These are phyloP conservation scores for Colletes latitarsis DNA, from an alignment of 1,140 invertebrate genomes.

Conservation along the genomic window DNA sequence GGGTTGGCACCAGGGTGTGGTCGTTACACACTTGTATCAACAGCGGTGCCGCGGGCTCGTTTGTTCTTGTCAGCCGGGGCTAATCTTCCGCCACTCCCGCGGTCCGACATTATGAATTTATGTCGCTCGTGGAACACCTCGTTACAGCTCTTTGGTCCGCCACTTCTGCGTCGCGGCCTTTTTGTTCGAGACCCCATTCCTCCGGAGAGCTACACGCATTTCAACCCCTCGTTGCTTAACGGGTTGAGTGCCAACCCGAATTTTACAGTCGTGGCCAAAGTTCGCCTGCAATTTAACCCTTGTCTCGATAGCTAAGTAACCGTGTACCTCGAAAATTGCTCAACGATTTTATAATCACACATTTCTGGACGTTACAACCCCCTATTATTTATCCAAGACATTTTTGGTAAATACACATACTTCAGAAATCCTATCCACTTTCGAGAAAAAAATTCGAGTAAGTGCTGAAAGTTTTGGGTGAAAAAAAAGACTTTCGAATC, in stretches of 20 bases:
- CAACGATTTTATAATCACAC: too few relatives aligned
- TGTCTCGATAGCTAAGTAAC: too few relatives aligned
- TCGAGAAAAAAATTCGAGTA: too few relatives aligned
- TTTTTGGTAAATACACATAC: too few relatives aligned
- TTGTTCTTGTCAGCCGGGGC: conserved; percentile 69
- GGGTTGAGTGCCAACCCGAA: too few relatives aligned
- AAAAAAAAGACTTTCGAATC: too few relatives aligned
- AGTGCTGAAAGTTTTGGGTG: too few relatives aligned
- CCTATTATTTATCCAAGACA: too few relatives aligned
- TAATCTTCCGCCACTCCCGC: conserved; percentile 64
- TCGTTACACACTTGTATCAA: conserved; percentile 66
- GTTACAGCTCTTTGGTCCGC: conserved; percentile 28
- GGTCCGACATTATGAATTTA: conserved; percentile 61
- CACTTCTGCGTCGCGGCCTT: neutral
- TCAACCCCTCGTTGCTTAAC: neutral
- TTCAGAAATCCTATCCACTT: too few relatives aligned
- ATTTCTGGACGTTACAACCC: too few relatives aligned
- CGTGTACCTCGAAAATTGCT: neutral
- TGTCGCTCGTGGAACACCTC: conserved; percentile 42
- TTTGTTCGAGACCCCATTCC: neutral
- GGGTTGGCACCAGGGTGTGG: conserved; percentile 32
- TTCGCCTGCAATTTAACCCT: too few relatives aligned
- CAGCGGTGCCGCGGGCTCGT: conserved; percentile 51
- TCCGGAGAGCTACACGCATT: neutral
- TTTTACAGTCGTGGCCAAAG: too few relatives aligned